These are phyloP conservation scores for Alectoris magna DNA, from an alignment of 2,797 vertebrate genomes.

Conservation along the genomic window DNA sequence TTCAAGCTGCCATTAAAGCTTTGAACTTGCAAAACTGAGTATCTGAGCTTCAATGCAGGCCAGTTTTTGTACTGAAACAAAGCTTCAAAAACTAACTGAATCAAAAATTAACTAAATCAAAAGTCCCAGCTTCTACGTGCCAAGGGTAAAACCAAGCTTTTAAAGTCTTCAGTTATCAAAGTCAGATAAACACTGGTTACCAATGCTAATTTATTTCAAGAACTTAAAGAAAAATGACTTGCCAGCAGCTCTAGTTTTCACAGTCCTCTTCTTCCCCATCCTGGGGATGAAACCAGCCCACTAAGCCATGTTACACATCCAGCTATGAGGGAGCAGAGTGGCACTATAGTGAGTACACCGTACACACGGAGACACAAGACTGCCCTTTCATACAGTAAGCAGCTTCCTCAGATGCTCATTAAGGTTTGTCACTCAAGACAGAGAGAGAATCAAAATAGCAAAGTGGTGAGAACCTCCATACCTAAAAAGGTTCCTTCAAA, in stretches of 20 bases:
- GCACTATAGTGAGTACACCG: background rate
- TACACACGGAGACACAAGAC: background rate
- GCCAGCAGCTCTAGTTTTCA: slow-evolving; percentile 65
- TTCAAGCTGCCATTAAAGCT: background rate
- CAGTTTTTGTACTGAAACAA: background rate
- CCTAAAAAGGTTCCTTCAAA: background rate
- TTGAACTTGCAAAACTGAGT: background rate
- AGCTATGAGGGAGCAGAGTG: background rate
- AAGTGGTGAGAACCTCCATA: background rate
- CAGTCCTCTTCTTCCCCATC: slow-evolving; percentile 71
- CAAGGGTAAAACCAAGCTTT: background rate
- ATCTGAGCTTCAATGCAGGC: background rate
- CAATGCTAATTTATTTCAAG: background rate
- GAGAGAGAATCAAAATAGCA: background rate
- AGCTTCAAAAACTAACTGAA: background rate
- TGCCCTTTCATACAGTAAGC: background rate
- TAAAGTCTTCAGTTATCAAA: background rate
- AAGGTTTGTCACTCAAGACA: background rate
- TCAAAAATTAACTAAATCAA: background rate
- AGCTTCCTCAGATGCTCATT: background rate
- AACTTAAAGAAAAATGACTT: slow-evolving; percentile 66
- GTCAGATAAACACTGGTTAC: background rate
- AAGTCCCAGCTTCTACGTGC: fast-evolving
- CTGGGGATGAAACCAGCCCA: slow-evolving; percentile 19
- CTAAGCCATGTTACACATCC: background rate